Evolutionary conservation across 2,113 vertebrate species (phyloP).

Genomic region (Dendropsophus ebraccatus): DNA sequence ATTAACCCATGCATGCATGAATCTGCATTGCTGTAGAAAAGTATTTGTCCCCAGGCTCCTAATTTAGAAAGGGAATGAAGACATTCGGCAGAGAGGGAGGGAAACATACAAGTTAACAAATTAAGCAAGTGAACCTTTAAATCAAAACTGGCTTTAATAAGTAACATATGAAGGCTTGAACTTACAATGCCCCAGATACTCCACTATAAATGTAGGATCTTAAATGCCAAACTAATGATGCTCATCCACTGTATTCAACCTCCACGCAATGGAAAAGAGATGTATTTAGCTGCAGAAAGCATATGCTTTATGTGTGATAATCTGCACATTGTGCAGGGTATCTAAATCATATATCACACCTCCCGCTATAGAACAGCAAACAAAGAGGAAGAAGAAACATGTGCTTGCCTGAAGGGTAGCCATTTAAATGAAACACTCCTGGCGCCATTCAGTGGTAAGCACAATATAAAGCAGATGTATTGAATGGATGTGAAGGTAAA

Average conservation of each 20-base stretch:
- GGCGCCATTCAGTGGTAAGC: conserved; percentile 46
- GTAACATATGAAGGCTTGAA: conserved; percentile 50
- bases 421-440: conserved; percentile 41
- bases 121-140: conserved; percentile 49
- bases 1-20: conserved; percentile 16
- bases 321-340: conserved; percentile 33
- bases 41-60: background rate
- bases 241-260: conserved; percentile 43
- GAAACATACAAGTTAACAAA: conserved; percentile 37
- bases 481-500: conserved; percentile 17
- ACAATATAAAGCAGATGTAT: conserved; percentile 51
- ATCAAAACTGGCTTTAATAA: conserved; percentile 43
- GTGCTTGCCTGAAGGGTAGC: conserved; percentile 51
- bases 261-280: conserved; percentile 24
- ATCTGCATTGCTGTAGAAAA: conserved; percentile 10
- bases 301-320: conserved; percentile 43
- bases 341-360: conserved; percentile 50
- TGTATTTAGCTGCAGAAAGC: conserved; percentile 27
- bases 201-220: conserved; percentile 21
- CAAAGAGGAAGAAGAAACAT: conserved; percentile 41
- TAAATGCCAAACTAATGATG: conserved; percentile 41
- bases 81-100: conserved; percentile 2
- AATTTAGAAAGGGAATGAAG: conserved; percentile 9
- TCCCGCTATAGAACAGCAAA: conserved; percentile 39
- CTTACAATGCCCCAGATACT: conserved; percentile 44